phyloP scores from a whole-genome alignment of 1,140 invertebrate species.

The Ostrea denselamellosa region DNA sequence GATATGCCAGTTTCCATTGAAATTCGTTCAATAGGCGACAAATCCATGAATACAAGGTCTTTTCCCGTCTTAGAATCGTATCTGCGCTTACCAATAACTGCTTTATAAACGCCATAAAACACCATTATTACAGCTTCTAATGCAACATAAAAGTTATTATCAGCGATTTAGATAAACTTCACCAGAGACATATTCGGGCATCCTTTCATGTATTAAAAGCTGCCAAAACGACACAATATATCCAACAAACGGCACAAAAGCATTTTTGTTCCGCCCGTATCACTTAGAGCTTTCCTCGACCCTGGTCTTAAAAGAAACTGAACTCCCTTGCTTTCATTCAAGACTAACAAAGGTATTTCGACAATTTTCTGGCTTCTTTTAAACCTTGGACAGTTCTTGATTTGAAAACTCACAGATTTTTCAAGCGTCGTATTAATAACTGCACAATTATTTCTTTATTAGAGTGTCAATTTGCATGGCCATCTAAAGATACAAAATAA shows the following conservation, averaged over 20 bases:
- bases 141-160: constrained; percentile 40
- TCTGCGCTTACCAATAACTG: constrained; percentile 28
- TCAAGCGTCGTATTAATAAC: constrained; percentile 21
- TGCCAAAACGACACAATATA: constrained; percentile 28
- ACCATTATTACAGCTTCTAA: constrained; percentile 30
- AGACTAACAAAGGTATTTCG: constrained; percentile 37
- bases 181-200: not conserved
- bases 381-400: not conserved
- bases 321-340: constrained; percentile 24
- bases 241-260: not conserved
- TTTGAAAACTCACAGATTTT: constrained; percentile 35
- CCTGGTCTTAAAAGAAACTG: constrained; percentile 27
- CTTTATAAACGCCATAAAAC: constrained; percentile 18
- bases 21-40: constrained; percentile 20
- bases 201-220: constrained; percentile 30
- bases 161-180: constrained; percentile 32
- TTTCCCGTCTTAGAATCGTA: constrained; percentile 22
- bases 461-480: constrained; percentile 28
- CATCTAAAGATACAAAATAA: constrained; percentile 36
- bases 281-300: constrained; percentile 30
- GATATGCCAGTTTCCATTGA: constrained; percentile 29
- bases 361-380: constrained; percentile 16
- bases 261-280: constrained; percentile 22
- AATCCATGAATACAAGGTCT: constrained; percentile 31
- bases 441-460: constrained; percentile 30